Base-by-base conservation (phyloP, 2,113 vertebrate genomes). In the Amia ocellicauda region DNA sequence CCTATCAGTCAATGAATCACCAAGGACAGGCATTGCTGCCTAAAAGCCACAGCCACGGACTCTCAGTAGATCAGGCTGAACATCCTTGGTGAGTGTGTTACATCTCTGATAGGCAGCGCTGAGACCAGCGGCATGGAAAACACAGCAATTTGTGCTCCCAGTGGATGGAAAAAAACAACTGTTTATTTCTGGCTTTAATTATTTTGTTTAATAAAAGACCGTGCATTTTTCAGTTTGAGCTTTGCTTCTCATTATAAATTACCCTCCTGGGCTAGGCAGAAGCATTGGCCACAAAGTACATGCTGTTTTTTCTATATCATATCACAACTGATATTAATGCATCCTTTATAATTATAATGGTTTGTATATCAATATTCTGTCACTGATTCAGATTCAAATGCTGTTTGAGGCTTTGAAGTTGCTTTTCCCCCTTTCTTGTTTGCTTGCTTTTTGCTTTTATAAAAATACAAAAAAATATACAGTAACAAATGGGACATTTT, bases 211-310 rank as follows among this genome's bases (percentile, higher is more conserved):
- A 16, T 11, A 26, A 54, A 36, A 36, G 31, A 36, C 2, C 31
- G 11, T 36, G 31, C 31, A 36, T 5, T 36, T 2, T 36, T n/a
- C 51, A 16, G 23, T 49, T 26, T 29, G 20, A 13, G 53, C 14
- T 55, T 55, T 55, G 53, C 36, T 62, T 47, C 19, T 26, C 40
- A 20, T 57, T 24, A 41, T 45, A 16, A 10, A 16, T 47, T 11
- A 52, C 2, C 31, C 11, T 36, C 31, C 31, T 1, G 11, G 31
- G 31, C 11, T 36, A 7, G 11, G 31, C 5, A 36, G 5, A 36
- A 7, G 1, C 31, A 36, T 4, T 36, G 11, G 11, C 31, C 11
- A 1, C 11, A 36, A 11, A 36, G 5, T 36, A 7, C 2, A 36
- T 36, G 31, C 31, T 7, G 5, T 36, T 11, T 36, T 36, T 36